phyloP scores from a whole-genome alignment of 2,797 vertebrate genomes.

The Atherinosoma microstoma region DNA sequence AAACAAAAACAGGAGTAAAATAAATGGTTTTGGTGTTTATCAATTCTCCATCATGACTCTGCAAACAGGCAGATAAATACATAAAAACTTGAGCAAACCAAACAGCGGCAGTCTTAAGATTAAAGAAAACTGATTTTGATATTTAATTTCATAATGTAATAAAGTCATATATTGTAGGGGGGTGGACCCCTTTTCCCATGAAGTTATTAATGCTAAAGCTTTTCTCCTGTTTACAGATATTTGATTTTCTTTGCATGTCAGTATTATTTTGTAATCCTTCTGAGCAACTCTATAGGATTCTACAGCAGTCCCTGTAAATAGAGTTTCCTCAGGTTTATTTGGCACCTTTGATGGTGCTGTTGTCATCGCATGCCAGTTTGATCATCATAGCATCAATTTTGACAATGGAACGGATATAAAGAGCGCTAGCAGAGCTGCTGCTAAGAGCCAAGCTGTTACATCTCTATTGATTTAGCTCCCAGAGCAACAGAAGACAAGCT shows the following conservation, averaged over 20 bases:
- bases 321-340: conserved; percentile 5
- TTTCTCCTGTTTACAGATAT: conserved; percentile 39
- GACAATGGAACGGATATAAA: conserved; percentile 10
- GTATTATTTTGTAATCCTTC: conserved; percentile 17
- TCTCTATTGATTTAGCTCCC: conserved; percentile 47
- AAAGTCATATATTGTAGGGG: no score
- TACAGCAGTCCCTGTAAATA: conserved; percentile 20
- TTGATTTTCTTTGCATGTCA: conserved; percentile 34
- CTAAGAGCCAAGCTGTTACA: conserved; percentile 27
- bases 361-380: conserved; percentile 13
- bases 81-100: no score
- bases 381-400: conserved; percentile 17
- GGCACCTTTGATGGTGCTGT: neutral
- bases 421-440: neutral
- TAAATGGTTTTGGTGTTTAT: no score
- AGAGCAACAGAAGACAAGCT: conserved; percentile 29
- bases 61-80: no score
- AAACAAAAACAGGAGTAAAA: no score
- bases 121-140: no score
- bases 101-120: no score
- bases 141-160: no score
- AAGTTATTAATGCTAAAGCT: neutral
- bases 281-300: neutral
- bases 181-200: no score
- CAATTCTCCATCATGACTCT: no score